phyloP scores from a whole-genome alignment of 2,113 vertebrate species.

The Pygoscelis antarcticus region DNA sequence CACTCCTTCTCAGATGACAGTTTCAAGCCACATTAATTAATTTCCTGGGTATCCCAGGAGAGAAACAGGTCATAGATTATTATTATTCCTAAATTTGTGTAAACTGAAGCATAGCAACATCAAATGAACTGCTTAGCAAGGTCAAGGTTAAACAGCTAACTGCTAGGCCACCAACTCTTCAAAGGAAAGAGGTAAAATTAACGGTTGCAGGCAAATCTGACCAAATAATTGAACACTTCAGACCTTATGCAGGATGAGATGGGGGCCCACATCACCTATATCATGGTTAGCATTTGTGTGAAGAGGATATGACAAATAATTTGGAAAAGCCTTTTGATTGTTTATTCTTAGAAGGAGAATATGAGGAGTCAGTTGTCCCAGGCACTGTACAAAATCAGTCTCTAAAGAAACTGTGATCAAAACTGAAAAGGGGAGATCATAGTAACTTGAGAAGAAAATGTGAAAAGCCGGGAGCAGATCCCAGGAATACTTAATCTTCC shows the following conservation, averaged over 20 bases:
- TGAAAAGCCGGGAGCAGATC: neutral
- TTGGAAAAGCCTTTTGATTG: neutral
- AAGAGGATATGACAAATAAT: neutral
- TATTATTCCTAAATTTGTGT: neutral
- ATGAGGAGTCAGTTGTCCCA: neutral
- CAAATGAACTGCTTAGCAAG: neutral
- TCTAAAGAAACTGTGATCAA: neutral
- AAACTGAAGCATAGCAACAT: neutral
- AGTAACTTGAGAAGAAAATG: neutral
- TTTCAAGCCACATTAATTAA: neutral
- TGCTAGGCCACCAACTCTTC: neutral
- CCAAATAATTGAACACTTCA: neutral
- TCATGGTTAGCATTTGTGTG: neutral
- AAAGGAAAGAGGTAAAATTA: neutral
- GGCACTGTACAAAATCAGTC: neutral
- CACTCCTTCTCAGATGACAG: neutral
- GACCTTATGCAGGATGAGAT: neutral
- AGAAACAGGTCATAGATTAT: neutral
- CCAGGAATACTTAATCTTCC: neutral
- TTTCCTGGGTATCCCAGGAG: neutral
- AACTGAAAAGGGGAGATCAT: neutral
- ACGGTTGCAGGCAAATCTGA: neutral
- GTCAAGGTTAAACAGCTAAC: neutral
- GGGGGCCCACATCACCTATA: rapidly evolving
- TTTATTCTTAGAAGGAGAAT: neutral